Percentiles rank a stretch among this genome's conserved stretches.
Conservation (phyloP, 2,797 vertebrate genomes). For the Eospalax fontanierii region DNA sequence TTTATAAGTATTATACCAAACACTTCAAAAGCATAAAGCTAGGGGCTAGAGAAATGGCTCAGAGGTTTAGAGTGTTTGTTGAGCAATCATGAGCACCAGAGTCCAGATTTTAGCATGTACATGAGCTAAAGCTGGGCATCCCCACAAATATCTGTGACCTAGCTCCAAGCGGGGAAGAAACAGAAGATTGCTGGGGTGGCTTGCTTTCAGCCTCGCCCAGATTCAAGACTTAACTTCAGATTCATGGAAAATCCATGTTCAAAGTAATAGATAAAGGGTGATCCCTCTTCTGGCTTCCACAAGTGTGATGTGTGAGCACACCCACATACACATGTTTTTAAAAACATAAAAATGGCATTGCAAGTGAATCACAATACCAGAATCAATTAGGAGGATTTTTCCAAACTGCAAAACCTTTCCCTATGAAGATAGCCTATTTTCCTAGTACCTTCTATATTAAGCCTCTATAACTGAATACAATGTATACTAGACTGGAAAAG, state of each 20-base stretch:
- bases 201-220: neutral
- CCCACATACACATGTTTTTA: too few relatives aligned
- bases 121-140: neutral
- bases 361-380: slow-evolving; percentile 31
- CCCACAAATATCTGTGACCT: neutral
- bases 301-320: too few relatives aligned
- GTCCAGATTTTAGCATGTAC: neutral
- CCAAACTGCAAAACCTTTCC: slow-evolving; percentile 37
- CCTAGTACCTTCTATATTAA: neutral
- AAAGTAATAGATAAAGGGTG: neutral
- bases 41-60: neutral
- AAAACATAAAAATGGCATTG: too few relatives aligned
- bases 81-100: neutral
- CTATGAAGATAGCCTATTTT: slow-evolving; percentile 20
- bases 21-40: slow-evolving; percentile 43
- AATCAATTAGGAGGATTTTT: slow-evolving; percentile 19
- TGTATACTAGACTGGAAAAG: neutral
- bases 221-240: too few relatives aligned
- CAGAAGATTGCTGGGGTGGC: neutral
- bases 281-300: too few relatives aligned
- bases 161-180: neutral
- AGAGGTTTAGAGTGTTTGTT: neutral
- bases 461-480: neutral
- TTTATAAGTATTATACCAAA: slow-evolving; percentile 42
- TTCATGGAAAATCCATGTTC: neutral